Conservation (phyloP, 2,797 vertebrate genomes). For the Hemitrygon akajei region DNA sequence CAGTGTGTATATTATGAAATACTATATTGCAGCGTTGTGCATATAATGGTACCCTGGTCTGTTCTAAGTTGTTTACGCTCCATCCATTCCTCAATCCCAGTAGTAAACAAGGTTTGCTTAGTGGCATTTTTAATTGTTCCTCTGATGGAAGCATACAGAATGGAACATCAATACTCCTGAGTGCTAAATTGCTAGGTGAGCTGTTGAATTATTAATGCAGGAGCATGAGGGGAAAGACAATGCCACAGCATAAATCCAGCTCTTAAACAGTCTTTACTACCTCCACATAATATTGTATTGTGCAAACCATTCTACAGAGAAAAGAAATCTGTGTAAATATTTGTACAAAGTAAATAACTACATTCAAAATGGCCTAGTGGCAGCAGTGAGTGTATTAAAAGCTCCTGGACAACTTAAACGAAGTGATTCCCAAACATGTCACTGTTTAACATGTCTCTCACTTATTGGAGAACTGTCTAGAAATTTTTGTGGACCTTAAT, state of each 20-base stretch:
- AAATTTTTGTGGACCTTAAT: too few relatives aligned
- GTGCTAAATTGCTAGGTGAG: constrained; percentile 18
- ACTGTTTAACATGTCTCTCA: neutral
- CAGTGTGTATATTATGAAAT: constrained; percentile 3
- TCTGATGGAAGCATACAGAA: constrained; percentile 12
- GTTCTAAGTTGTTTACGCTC: constrained; percentile 7
- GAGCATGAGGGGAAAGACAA: constrained; percentile 23
- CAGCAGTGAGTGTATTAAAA: neutral
- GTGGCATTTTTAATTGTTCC: constrained; percentile 22
- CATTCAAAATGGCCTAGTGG: neutral
- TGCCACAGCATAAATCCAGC: constrained; percentile 16
- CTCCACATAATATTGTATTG: neutral
- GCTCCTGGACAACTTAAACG: neutral
- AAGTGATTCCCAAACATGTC: neutral
- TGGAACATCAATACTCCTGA: constrained; percentile 23
- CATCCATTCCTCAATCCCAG: neutral
- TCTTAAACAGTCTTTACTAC: neutral
- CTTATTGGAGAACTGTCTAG: neutral
- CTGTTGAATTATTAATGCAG: constrained; percentile 34
- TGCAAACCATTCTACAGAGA: neutral
- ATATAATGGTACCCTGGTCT: neutral
- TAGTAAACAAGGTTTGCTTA: constrained; percentile 15
- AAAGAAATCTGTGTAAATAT: neutral
- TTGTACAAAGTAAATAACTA: neutral
- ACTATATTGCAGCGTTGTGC: neutral